Base-by-base conservation (phyloP, 1,140 invertebrate species). In the Thaumetopoea pityocampa region DNA sequence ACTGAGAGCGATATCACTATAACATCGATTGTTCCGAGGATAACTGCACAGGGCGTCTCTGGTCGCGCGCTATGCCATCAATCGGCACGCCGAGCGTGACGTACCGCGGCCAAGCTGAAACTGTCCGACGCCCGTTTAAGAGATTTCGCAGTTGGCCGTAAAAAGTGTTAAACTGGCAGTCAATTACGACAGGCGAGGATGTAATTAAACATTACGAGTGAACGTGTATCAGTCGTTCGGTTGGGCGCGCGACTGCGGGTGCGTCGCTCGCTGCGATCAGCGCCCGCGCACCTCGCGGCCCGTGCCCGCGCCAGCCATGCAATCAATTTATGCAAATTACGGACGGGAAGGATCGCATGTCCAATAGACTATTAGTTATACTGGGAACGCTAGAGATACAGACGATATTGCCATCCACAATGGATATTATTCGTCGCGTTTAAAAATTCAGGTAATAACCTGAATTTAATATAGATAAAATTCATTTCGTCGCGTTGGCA, bases 261-360 rank as follows among this genome's bases (percentile, higher is more conserved):
- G 40, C 41, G 36, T 45, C 49, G 55, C 56, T 37, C 32, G 46
- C 52, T 47, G 32, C 22, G 32, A 28, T 44, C 57, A 18, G 51
- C 51, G 47, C 56, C 41, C 47, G 59, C 56, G 62, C 67, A 55
- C 45, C 38, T 49, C 46, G 61, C 60, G 30, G 51, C 55, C 52
- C 53, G 58, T 55, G 51, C 55, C 54, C 50, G 35, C 51, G 50
- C 66, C 67, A 63, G 54, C 55, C 50, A 55, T 67, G 64, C 67
- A 68, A 82, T 79, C 74, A 78, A 78, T 82, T 82, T 70, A 82
- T 82, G 76, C 65, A 82, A 80, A 82, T 80, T 71, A 62, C 50
- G 51, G 40, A 64, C 66, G 58, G 71, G 71, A 72, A 69, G 57
- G 53, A 14, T 44, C 24, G 26, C 29, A 45, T 14, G 44, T 19